Evolutionary conservation across 2,797 vertebrate species (phyloP).

Genomic region (Odontamblyopus lacepedii): DNA sequence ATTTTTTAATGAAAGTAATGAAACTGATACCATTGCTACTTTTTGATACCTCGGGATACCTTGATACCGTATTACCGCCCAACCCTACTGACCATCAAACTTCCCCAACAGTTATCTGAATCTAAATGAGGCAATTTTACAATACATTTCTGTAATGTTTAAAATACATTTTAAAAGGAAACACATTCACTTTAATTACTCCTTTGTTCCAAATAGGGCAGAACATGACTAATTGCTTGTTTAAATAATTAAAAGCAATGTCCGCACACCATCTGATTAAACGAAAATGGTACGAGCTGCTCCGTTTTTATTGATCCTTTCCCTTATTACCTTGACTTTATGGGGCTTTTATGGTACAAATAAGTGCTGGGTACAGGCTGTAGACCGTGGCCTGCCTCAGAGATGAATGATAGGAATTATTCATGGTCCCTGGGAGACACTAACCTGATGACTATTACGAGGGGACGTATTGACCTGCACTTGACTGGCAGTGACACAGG

Average conservation of each 20-base stretch:
- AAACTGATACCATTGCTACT: too few species aligned
- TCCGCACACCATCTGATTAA: neutral
- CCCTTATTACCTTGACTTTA: slow-evolving; percentile 10
- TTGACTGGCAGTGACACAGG: slow-evolving; percentile 52
- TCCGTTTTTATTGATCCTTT: slow-evolving; percentile 12
- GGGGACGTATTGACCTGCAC: slow-evolving; percentile 59
- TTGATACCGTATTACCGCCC: too few species aligned
- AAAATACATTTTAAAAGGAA: neutral
- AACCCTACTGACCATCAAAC: too few species aligned
- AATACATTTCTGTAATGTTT: neutral
- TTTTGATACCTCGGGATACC: too few species aligned
- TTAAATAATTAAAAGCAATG: neutral
- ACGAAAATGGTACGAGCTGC: neutral
- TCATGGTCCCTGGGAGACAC: slow-evolving; percentile 47
- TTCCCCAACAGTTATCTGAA: too few species aligned
- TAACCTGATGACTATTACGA: slow-evolving; percentile 55
- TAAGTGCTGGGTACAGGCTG: slow-evolving; percentile 16
- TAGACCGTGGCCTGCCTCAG: slow-evolving; percentile 21
- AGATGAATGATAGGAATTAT: slow-evolving; percentile 60
- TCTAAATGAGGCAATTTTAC: neutral
- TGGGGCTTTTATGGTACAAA: slow-evolving; percentile 30
- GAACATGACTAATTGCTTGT: neutral
- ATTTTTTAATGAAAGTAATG: too few species aligned
- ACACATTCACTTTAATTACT: slow-evolving; percentile 1
- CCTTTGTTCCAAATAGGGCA: slow-evolving; percentile 3